Conservation (phyloP, 2,113 vertebrate genomes). For the Rana temporaria region DNA sequence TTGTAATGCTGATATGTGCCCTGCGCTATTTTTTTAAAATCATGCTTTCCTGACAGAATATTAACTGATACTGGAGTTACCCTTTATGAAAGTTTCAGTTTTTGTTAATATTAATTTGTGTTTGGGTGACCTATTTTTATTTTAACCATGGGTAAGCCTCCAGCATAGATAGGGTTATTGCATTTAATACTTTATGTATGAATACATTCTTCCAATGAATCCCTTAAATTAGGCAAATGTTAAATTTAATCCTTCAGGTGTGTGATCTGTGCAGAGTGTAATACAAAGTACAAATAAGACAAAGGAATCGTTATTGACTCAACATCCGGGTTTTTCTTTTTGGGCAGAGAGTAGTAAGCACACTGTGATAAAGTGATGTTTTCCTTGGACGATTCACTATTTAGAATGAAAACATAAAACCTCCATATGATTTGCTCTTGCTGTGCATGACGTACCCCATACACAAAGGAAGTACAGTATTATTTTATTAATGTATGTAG, state of each 20-base stretch:
- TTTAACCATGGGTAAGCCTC: too few relatives aligned
- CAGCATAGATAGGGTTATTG: neutral
- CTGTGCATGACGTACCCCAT: too few relatives aligned
- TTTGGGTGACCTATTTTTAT: too few relatives aligned
- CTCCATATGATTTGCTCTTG: slow-evolving; percentile 14
- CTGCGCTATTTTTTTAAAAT: too few relatives aligned
- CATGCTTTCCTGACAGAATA: too few relatives aligned
- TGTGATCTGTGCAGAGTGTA: slow-evolving; percentile 31
- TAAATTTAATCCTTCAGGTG: slow-evolving; percentile 16
- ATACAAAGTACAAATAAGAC: slow-evolving; percentile 7
- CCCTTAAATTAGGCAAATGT: neutral
- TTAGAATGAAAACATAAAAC: slow-evolving; percentile 31
- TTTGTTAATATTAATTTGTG: too few relatives aligned
- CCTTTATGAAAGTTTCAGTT: too few relatives aligned
- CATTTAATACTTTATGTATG: neutral
- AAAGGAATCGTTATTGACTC: slow-evolving; percentile 47
- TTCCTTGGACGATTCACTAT: slow-evolving; percentile 47
- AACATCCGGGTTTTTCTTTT: slow-evolving; percentile 48
- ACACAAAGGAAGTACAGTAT: too few relatives aligned
- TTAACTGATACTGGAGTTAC: too few relatives aligned
- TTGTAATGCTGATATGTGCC: too few relatives aligned
- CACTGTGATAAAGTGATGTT: slow-evolving; percentile 40
- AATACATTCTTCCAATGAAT: slow-evolving; percentile 7
- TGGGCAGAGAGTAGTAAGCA: slow-evolving; percentile 42
- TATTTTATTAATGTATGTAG: too few relatives aligned